Percentiles rank a stretch among this genome's conserved stretches.
Evolutionary conservation across 2,888 invertebrate genomes (phyloP).

Genomic region (Thalpophila matura): DNA sequence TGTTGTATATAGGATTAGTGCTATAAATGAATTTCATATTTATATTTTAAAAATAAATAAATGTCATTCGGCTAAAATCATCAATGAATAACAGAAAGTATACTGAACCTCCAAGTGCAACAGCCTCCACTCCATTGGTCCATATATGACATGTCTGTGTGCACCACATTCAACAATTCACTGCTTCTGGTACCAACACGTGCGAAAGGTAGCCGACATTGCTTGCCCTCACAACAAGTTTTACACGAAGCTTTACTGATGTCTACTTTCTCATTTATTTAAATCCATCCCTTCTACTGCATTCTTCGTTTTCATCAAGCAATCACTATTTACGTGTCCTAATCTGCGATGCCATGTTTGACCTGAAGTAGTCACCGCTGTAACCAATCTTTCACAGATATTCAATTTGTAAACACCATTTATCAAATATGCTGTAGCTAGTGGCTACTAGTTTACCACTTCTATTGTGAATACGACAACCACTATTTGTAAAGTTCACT

Average conservation of each 20-base stretch:
- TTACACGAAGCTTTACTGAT: not conserved
- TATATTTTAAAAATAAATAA: too few species aligned
- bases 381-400: not conserved
- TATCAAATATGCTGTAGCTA: conserved; percentile 2
- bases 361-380: not conserved
- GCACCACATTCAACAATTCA: not conserved
- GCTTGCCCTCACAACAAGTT: conserved; percentile 34
- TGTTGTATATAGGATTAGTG: too few species aligned
- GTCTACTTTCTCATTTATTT: not conserved
- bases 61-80: conserved; percentile 10
- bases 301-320: not conserved
- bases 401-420: conserved; percentile 14
- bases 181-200: conserved; percentile 2
- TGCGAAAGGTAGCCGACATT: conserved; percentile 13
- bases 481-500: not conserved
- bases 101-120: conserved; percentile 4
- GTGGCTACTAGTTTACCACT: not conserved
- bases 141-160: not conserved
- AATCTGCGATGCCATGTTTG: conserved; percentile 4
- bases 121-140: too few species aligned
- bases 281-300: not conserved
- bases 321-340: not conserved
- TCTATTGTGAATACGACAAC: not conserved
- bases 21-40: too few species aligned
- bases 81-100: conserved; percentile 34